Evolutionary conservation across 2,797 vertebrate species (phyloP).

Genomic region (Chloroceryle amazona): DNA sequence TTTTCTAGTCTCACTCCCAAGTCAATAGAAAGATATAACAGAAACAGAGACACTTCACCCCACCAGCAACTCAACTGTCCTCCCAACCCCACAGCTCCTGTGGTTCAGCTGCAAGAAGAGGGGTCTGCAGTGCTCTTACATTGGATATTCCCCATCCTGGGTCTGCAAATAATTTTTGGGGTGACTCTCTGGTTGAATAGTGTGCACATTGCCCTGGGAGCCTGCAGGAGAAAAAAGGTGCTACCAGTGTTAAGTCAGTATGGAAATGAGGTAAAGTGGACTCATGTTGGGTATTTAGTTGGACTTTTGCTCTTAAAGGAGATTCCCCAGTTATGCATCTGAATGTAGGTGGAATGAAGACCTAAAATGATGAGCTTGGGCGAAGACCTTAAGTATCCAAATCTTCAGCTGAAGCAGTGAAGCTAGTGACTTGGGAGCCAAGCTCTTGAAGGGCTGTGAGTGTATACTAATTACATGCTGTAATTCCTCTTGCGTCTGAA

Average conservation of each 20-base stretch:
- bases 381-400: neutral
- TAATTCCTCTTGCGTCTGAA: neutral
- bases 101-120: neutral
- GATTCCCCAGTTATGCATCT: neutral
- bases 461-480: neutral
- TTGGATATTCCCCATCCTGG: neutral
- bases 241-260: neutral
- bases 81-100: neutral
- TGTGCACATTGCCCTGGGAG: neutral
- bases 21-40: neutral
- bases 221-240: neutral
- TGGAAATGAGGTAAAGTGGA: neutral
- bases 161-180: fast-evolving
- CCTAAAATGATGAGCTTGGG: neutral
- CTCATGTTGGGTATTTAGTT: fast-evolving
- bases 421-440: neutral
- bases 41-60: neutral
- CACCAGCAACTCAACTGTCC: neutral
- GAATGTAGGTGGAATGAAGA: neutral
- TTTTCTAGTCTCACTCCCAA: neutral
- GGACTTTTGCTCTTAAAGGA: neutral
- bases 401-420: neutral
- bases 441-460: neutral
- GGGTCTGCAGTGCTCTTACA: neutral
- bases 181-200: neutral